Base-by-base conservation (phyloP, 2,113 vertebrate genomes). In the Vidua chalybeata region DNA sequence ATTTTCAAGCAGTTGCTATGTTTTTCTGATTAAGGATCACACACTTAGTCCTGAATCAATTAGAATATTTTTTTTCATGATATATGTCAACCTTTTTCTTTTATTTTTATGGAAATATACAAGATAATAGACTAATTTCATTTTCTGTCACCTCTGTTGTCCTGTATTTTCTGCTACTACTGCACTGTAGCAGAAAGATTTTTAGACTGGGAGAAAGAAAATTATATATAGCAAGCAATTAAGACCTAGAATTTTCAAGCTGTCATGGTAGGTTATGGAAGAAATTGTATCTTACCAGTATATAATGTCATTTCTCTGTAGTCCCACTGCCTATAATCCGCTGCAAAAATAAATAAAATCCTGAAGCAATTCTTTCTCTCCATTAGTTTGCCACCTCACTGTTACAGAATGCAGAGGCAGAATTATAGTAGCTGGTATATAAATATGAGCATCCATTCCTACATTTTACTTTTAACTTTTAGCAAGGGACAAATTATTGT, bases 191-290 rank as follows among this genome's bases (percentile, higher is more conserved):
- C 26, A 62, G 37, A 62, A 62, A 62, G 61, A 63, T 74, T 92
- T 96, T 93, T 74, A 90, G 62, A 69, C 9, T 51, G 7, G 11
- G 11, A 73, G 27, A 78, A 69, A 68, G 27, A 54, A 92, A 92
- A 95, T 92, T 84, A 84, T 69, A 89, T 61, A 72, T 39, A 91
- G 31, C 55, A 79, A 81, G 66, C 58, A 96, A 94, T 96, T 96
- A 90, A 92, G 62, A 86, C 26, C 55, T 89, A 85, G 73, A 82
- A 94, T 86, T 84, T 93, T 84, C 63, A 91, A 85, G 33, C 41
- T 94, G 68, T 87, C 67, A 85, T 81, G 55, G 59, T 61, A 78
- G 39, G 78, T 92, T 94, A 67, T 68, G 37, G 68, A 62, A 85
- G 8, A 94, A 94, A 75, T 75, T 75, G 39, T 94, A 78, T 87